These are phyloP conservation scores for Hephaestus fuliginosus DNA, from an alignment of 2,797 vertebrate species.

Conservation along the genomic window DNA sequence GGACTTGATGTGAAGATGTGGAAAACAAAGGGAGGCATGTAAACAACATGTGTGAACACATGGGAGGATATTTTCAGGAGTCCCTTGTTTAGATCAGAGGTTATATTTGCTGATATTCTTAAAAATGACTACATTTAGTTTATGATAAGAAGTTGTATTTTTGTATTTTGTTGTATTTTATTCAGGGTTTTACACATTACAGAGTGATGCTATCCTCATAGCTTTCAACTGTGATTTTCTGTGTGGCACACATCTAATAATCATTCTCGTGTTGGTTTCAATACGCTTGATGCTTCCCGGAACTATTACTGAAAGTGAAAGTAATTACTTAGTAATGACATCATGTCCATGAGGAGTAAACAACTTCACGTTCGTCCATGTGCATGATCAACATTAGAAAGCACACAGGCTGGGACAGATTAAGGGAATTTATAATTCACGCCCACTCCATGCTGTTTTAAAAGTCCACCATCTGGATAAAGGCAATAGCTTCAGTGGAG, in stretches of 20 bases:
- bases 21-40: conserved; percentile 59
- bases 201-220: not conserved
- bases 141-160: not conserved
- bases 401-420: conserved; percentile 54
- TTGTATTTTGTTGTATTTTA: not conserved
- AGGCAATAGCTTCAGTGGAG: conserved; percentile 38
- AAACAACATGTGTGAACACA: conserved; percentile 36
- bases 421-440: conserved; percentile 64
- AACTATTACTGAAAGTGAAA: conserved; percentile 34
- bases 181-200: not conserved
- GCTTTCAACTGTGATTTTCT: not conserved
- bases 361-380: conserved; percentile 23
- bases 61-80: not conserved
- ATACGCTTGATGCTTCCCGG: not conserved
- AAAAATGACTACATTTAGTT: not conserved
- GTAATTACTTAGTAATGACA: conserved; percentile 44
- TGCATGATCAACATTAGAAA: conserved; percentile 49
- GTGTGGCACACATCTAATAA: not conserved
- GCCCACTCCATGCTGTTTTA: conserved; percentile 63
- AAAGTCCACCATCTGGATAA: conserved; percentile 67
- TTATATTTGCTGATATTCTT: not conserved
- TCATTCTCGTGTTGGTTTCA: conserved; percentile 16
- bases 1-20: conserved; percentile 7
- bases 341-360: conserved; percentile 48
- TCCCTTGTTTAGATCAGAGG: not conserved